Base-by-base conservation (phyloP, 2,888 invertebrate genomes). In the Drosophila borealis region DNA sequence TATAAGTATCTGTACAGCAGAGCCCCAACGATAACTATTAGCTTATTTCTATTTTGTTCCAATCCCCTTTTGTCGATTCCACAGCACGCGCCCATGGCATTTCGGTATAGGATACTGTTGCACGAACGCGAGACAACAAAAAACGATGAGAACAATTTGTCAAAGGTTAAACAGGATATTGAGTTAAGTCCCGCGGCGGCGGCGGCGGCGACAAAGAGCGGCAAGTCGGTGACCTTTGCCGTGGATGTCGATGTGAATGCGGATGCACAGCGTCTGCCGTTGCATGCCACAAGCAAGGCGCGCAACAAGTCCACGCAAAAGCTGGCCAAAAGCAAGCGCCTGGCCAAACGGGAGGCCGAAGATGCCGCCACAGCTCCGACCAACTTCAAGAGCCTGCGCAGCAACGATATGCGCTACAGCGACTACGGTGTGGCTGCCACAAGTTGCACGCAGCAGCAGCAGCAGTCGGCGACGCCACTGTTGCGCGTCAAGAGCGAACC, bases 31-130 rank as follows among this genome's bases (percentile, higher is more conserved):
- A 41, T 41, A 41, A 17, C 17, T n/a, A 34, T 55, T 41, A 34
- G 10, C 8, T 11, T 41, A 33, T 55, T 57, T 63, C 51, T 39
- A 56, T 60, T 37, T 53, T 9, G 13, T 5, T 17, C 49, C 42
- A 29, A 36, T 48, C 39, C 39, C 41, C 29, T 29, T 25, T 34
- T 77, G 36, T 42, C 33, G 8, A 41, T 21, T n/a, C 5, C 19
- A 33, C 92, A 95, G 95, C 93, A 93, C 46, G 94, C 94, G 59
- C 95, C 95, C 13, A 94, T 95, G 94, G 92, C 94, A 64, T 95
- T 95, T 89, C 94, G 94, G 91, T 95, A 95, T 90, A 93, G 94
- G 46, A 94, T 95, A 74, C 93, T 92, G 59, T 78, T 92, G 45
- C 86, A 91, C 57, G 89, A 79, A 57, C 81, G 76, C 33, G 80